Conservation (phyloP, 2,888 invertebrate species). For the Mythimna ferrago region DNA sequence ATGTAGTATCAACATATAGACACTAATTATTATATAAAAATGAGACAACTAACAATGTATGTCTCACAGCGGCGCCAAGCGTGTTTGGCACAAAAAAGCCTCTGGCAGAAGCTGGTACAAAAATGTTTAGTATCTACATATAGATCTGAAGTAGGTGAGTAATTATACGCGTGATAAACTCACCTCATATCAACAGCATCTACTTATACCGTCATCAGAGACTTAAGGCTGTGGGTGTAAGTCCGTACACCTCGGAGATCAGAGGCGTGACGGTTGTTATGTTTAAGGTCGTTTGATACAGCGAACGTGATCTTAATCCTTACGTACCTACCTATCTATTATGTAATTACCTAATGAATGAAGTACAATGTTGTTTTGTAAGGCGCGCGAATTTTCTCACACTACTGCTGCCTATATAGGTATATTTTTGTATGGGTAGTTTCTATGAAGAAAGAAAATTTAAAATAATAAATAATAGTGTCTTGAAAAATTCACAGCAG, state of each 20-base stretch:
- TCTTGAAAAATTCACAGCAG: no score
- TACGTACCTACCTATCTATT: constrained; percentile 27
- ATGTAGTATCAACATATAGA: no score
- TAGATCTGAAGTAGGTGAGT: not conserved
- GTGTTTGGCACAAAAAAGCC: no score
- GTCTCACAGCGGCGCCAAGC: no score
- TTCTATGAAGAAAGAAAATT: no score
- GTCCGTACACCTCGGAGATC: constrained; percentile 35
- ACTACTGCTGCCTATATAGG: not conserved
- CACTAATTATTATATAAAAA: no score
- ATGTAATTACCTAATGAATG: constrained; percentile 35
- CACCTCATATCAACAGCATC: constrained; percentile 16
- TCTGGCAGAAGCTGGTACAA: no score
- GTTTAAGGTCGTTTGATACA: constrained; percentile 42
- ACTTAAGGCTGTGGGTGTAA: constrained; percentile 30
- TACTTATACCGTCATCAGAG: constrained; percentile 21
- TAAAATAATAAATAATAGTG: no score
- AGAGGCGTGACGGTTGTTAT: constrained; percentile 41
- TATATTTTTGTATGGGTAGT: not conserved
- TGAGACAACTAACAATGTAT: no score
- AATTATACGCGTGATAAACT: constrained; percentile 12
- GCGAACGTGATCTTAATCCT: constrained; percentile 51
- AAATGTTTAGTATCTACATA: no score
- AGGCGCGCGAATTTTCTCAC: constrained; percentile 4
- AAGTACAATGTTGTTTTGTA: constrained; percentile 35